Evolutionary conservation across 2,888 invertebrate genomes (phyloP).

Genomic region (Conchocele bisecta): DNA sequence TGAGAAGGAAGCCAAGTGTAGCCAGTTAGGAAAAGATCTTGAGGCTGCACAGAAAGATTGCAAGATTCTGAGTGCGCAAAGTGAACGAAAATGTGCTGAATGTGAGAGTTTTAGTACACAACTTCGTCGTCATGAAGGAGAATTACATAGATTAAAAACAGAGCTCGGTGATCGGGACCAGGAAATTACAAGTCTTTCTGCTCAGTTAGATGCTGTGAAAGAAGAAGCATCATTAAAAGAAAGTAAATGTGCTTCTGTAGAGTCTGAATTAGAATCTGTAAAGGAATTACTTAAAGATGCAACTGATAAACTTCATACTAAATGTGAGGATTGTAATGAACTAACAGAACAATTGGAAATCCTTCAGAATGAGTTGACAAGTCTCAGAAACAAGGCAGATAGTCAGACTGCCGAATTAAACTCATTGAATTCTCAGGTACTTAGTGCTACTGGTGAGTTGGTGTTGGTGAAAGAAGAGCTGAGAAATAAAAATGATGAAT

Average conservation of each 20-base stretch:
- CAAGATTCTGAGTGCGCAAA: constrained; percentile 43
- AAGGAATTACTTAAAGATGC: constrained; percentile 40
- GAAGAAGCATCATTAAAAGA: constrained; percentile 25
- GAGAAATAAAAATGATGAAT: constrained; percentile 45
- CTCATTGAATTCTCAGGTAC: constrained; percentile 32
- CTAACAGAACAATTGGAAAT: constrained; percentile 44
- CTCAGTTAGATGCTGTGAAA: constrained; percentile 48
- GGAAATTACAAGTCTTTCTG: constrained; percentile 26
- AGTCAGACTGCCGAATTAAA: too few relatives aligned
- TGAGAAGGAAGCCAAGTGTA: constrained; percentile 17
- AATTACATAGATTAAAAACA: constrained; percentile 49
- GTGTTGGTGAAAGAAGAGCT: constrained; percentile 48
- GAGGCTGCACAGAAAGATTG: constrained; percentile 33
- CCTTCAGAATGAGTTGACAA: constrained; percentile 22
- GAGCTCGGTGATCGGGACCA: constrained; percentile 51
- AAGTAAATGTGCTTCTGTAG: constrained; percentile 24
- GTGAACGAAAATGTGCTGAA: constrained; percentile 40
- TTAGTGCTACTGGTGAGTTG: constrained; percentile 48
- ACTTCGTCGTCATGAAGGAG: constrained; percentile 56
- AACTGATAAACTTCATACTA: constrained; percentile 36
- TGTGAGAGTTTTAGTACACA: constrained; percentile 56
- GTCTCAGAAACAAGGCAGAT: constrained; percentile 33
- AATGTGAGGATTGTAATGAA: constrained; percentile 44
- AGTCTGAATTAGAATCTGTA: constrained; percentile 28
- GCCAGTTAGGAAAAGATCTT: constrained; percentile 20